These are phyloP conservation scores for Malthinus flaveolus DNA, from an alignment of 2,888 invertebrate genomes.

Conservation along the genomic window DNA sequence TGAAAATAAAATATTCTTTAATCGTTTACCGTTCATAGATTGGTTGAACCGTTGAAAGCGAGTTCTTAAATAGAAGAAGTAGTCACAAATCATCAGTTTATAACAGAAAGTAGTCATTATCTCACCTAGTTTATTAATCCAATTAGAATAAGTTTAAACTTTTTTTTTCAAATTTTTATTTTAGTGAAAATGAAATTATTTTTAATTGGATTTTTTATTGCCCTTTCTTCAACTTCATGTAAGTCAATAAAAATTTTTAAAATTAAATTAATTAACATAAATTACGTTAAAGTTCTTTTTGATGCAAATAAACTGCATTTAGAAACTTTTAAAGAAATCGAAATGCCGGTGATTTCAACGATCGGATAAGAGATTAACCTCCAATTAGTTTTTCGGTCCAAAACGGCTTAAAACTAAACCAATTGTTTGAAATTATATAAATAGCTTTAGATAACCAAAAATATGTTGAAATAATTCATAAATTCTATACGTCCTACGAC, in stretches of 20 bases:
- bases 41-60: conserved; percentile 33
- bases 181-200: conserved; percentile 29
- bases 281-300: too few species aligned
- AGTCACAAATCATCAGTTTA: conserved; percentile 43
- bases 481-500: conserved; percentile 19
- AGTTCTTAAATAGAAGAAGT: conserved; percentile 49
- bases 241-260: conserved; percentile 7
- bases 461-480: conserved; percentile 15
- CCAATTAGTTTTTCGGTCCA: neutral
- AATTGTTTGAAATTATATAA: conserved; percentile 11
- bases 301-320: too few species aligned
- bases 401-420: neutral
- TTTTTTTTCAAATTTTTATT: conserved; percentile 15
- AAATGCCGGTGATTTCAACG: conserved; percentile 16
- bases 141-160: conserved; percentile 28
- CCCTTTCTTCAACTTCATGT: conserved; percentile 19
- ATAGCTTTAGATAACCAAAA: conserved; percentile 4
- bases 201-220: conserved; percentile 18
- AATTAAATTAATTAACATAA: neutral
- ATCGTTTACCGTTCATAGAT: conserved; percentile 25
- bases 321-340: neutral
- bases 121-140: conserved; percentile 36
- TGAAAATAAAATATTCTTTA: conserved; percentile 25
- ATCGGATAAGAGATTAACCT: conserved; percentile 11
- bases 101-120: conserved; percentile 42